Evolutionary conservation across 2,797 vertebrate genomes (phyloP).

Genomic region (Graptemys geographica): DNA sequence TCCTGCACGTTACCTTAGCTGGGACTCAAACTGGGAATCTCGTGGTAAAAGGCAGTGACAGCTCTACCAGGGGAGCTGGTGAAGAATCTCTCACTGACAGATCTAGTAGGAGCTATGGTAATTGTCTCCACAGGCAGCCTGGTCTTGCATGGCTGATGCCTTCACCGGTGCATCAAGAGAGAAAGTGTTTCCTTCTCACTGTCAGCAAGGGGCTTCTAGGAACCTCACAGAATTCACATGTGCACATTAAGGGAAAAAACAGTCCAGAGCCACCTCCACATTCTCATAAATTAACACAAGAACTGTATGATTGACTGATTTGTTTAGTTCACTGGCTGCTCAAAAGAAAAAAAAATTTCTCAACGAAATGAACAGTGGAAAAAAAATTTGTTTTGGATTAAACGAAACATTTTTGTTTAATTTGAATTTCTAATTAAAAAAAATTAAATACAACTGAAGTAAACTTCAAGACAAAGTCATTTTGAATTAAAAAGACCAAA

Average conservation of each 20-base stretch:
- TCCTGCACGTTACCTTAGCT: rapidly evolving
- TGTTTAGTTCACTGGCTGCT: neutral
- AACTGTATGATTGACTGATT: neutral
- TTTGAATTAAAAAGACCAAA: neutral
- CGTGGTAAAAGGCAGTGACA: rapidly evolving
- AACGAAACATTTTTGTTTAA: neutral
- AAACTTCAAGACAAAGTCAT: neutral
- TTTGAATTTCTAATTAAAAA: neutral
- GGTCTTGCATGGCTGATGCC: neutral
- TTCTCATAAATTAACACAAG: neutral
- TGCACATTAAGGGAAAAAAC: rapidly evolving
- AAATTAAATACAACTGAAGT: neutral
- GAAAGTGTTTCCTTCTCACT: neutral
- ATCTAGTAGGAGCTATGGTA: rapidly evolving
- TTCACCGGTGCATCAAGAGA: rapidly evolving
- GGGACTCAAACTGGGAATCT: rapidly evolving
- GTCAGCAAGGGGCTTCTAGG: rapidly evolving
- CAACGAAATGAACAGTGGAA: neutral
- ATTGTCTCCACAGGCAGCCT: neutral
- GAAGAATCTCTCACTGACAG: rapidly evolving
- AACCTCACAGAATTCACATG: neutral
- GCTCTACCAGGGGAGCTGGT: neutral
- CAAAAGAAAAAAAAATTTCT: neutral
- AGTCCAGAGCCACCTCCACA: neutral
- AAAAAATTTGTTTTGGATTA: neutral